A percentile compares a stretch with the other conserved stretches of the same genome.
These are phyloP conservation scores for Drosophila sproati DNA, from an alignment of 1,140 invertebrate species.

Conservation along the genomic window DNA sequence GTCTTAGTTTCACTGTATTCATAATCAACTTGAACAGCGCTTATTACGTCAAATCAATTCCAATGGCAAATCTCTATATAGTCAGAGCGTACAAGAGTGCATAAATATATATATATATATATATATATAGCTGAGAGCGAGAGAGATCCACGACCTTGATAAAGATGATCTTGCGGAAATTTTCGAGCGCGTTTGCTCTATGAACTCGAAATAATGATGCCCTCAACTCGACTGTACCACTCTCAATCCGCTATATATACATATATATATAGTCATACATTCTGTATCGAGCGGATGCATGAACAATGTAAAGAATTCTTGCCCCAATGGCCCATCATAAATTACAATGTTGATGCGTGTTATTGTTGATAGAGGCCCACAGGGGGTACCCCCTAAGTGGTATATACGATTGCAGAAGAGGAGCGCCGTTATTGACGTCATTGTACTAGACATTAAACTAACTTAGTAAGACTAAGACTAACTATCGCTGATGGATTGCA, in stretches of 20 bases:
- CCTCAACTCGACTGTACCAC: slow-evolving; percentile 25
- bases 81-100: slow-evolving; percentile 36
- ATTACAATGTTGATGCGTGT: slow-evolving; percentile 71
- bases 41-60: slow-evolving; percentile 29
- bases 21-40: slow-evolving; percentile 4
- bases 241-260: slow-evolving; percentile 17
- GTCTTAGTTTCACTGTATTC: background rate
- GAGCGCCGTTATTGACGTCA: slow-evolving; percentile 74
- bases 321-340: slow-evolving; percentile 50
- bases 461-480: slow-evolving; percentile 52
- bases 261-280: slow-evolving; percentile 28
- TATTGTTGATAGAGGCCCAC: slow-evolving; percentile 28
- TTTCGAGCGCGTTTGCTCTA: slow-evolving; percentile 41
- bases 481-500: slow-evolving; percentile 54
- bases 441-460: slow-evolving; percentile 27
- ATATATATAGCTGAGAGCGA: slow-evolving; percentile 8
- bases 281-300: slow-evolving; percentile 62
- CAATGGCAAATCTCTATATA: slow-evolving; percentile 26
- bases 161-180: slow-evolving; percentile 63
- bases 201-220: slow-evolving; percentile 52
- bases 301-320: slow-evolving; percentile 72
- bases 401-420: slow-evolving; percentile 35
- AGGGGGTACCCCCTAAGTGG: slow-evolving; percentile 13
- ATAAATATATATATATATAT: slow-evolving; percentile 29
- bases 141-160: slow-evolving; percentile 68